Percentiles rank a stretch among this genome's conserved stretches.
Conservation (phyloP, 2,113 vertebrate species). For the Microtus richardsoni region DNA sequence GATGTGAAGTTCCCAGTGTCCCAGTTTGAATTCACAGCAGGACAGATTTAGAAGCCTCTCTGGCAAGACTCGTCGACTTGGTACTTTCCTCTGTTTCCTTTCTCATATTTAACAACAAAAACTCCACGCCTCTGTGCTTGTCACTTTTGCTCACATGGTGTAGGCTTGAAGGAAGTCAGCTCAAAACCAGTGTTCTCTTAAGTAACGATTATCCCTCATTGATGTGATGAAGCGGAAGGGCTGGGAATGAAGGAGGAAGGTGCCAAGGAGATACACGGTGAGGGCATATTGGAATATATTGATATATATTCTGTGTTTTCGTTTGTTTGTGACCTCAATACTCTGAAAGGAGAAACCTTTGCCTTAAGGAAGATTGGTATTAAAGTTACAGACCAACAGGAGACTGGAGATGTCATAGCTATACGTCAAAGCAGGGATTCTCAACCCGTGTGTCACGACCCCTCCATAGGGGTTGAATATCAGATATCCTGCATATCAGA, state of each 20-base stretch:
- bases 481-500: neutral
- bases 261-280: neutral
- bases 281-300: neutral
- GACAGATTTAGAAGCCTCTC: conserved; percentile 65
- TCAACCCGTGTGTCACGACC: neutral
- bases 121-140: conserved; percentile 19
- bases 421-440: neutral
- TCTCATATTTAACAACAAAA: conserved; percentile 64
- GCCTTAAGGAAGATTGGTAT: conserved; percentile 5
- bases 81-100: neutral
- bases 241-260: neutral
- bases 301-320: neutral
- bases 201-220: neutral
- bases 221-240: neutral
- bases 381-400: neutral
- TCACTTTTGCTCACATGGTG: conserved; percentile 46
- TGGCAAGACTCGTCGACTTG: conserved; percentile 39
- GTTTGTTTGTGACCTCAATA: conserved; percentile 10
- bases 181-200: neutral
- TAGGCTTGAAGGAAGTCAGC: neutral
- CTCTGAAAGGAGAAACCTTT: conserved; percentile 23
- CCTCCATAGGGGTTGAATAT: neutral
- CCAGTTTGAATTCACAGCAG: conserved; percentile 64
- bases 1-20: conserved; percentile 53
- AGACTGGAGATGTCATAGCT: neutral